Percentiles rank a stretch among this genome's conserved stretches.
Conservation (phyloP, 2,797 vertebrate species). For the Bradypodion ventrale region DNA sequence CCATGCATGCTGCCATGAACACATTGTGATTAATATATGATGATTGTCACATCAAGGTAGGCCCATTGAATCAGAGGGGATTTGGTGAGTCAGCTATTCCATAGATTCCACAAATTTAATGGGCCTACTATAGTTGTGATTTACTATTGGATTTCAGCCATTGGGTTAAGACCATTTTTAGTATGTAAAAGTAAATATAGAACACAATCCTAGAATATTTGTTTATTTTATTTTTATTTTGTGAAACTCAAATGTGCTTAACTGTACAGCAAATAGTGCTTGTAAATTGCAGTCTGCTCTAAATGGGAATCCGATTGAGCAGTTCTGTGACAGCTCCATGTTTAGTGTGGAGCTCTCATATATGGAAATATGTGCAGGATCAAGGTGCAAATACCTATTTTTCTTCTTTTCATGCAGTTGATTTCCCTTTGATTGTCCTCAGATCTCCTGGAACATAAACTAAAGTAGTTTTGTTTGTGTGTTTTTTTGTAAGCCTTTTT, state of each 20-base stretch:
- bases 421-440: conserved; percentile 29
- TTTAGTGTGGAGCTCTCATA: not conserved
- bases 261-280: not conserved
- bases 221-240: not conserved
- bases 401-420: conserved; percentile 7
- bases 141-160: not conserved
- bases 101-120: too few relatives aligned
- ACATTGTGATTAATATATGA: too few relatives aligned
- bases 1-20: too few relatives aligned
- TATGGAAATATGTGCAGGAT: not conserved
- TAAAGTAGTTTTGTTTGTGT: conserved; percentile 5
- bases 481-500: conserved; percentile 34
- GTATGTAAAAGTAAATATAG: not conserved
- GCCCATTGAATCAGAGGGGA: too few relatives aligned
- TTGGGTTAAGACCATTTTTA: not conserved
- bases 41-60: too few relatives aligned
- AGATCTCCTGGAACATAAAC: conserved; percentile 34
- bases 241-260: not conserved
- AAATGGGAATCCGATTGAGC: not conserved
- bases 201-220: not conserved
- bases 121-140: too few relatives aligned
- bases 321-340: not conserved
- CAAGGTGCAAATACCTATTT: not conserved
- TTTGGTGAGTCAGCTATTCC: too few relatives aligned
- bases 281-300: not conserved